Evolutionary conservation across 1,140 invertebrate genomes (phyloP).

Genomic region (Neuroterus valhalla): DNA sequence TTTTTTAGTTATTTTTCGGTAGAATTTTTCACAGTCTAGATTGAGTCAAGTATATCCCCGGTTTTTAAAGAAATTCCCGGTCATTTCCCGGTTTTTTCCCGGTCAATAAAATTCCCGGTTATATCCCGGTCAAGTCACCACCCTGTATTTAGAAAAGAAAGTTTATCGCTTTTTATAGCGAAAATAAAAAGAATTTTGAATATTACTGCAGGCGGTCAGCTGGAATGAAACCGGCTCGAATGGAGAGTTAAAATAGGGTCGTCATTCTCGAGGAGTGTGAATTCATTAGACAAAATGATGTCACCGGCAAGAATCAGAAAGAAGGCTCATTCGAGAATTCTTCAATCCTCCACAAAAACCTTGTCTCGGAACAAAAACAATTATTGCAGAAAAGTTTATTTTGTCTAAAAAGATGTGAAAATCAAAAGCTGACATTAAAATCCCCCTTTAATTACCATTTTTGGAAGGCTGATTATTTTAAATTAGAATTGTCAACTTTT

Average conservation of each 20-base stretch:
- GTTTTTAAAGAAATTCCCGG: too few relatives aligned
- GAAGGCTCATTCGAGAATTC: not conserved
- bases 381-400: not conserved
- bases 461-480: too few relatives aligned
- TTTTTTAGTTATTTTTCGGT: too few relatives aligned
- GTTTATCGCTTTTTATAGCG: not conserved
- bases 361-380: not conserved
- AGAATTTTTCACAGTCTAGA: too few relatives aligned
- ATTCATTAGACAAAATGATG: slow-evolving; percentile 30
- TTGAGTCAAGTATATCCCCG: too few relatives aligned
- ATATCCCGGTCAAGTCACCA: too few relatives aligned
- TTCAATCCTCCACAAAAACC: not conserved
- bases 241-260: slow-evolving; percentile 28
- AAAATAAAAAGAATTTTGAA: not conserved
- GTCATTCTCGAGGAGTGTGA: slow-evolving; percentile 14
- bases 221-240: slow-evolving; percentile 27
- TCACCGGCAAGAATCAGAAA: slow-evolving; percentile 13
- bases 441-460: too few relatives aligned
- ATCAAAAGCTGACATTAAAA: too few relatives aligned
- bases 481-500: too few relatives aligned
- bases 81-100: too few relatives aligned
- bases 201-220: slow-evolving; percentile 6
- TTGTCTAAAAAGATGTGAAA: too few relatives aligned
- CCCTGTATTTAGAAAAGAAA: not conserved
- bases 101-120: too few relatives aligned